Evolutionary conservation across 2,113 vertebrate species (phyloP).

Genomic region (Takifugu flavidus): DNA sequence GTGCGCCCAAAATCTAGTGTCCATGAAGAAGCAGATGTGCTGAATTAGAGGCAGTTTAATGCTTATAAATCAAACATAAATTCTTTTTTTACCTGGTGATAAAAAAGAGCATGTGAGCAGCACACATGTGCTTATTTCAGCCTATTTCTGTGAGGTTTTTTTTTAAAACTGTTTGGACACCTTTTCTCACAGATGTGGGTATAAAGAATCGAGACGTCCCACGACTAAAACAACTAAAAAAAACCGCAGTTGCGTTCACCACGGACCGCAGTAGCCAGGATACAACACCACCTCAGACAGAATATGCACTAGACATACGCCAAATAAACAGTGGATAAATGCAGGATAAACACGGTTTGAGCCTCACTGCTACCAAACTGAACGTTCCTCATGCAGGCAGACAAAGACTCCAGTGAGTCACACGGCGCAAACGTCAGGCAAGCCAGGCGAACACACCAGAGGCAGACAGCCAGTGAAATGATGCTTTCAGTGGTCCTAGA

Average conservation of each 20-base stretch:
- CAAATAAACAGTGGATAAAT: conserved; percentile 49
- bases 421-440: conserved; percentile 15
- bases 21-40: too few relatives aligned
- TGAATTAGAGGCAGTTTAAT: too few relatives aligned
- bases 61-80: too few relatives aligned
- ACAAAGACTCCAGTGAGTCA: conserved; percentile 32
- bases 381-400: conserved; percentile 26
- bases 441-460: conserved; percentile 21
- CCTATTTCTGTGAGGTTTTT: not conserved
- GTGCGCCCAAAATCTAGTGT: too few relatives aligned
- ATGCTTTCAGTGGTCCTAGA: conserved; percentile 1
- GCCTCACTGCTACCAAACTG: conserved; percentile 42
- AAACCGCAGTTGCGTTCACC: conserved; percentile 24
- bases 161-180: conserved; percentile 21
- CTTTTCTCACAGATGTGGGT: conserved; percentile 36
- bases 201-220: conserved; percentile 18
- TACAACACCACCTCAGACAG: conserved; percentile 22
- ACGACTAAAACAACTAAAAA: conserved; percentile 31
- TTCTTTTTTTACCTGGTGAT: too few relatives aligned
- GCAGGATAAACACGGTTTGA: conserved; percentile 51
- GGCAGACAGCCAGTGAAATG: conserved; percentile 11
- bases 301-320: conserved; percentile 37
- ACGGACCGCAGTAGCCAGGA: not conserved
- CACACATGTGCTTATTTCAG: not conserved
- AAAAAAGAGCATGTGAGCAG: not conserved